A percentile compares a stretch with the other conserved stretches of the same genome.
These are phyloP conservation scores for Trypoxylus dichotomus DNA, from an alignment of 1,140 invertebrate genomes.

Conservation along the genomic window DNA sequence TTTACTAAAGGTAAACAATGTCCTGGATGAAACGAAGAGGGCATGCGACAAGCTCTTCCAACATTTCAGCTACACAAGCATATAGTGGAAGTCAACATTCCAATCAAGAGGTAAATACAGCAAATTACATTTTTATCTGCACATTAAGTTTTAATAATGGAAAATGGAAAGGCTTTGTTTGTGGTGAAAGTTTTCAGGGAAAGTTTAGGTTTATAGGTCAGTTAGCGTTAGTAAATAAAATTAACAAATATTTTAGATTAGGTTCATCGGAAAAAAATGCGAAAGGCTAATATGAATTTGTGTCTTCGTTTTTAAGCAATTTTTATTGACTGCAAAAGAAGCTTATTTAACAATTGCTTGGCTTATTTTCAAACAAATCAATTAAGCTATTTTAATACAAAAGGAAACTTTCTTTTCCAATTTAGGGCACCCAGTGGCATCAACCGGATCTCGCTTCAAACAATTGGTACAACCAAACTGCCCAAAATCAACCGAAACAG, in stretches of 20 bases:
- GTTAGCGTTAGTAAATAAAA: not conserved
- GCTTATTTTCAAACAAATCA: too few relatives aligned
- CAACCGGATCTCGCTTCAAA: constrained; percentile 38
- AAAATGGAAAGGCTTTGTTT: not conserved
- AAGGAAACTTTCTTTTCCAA: constrained; percentile 15
- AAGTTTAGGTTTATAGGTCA: not conserved
- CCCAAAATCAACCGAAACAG: constrained; percentile 23
- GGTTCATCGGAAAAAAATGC: too few relatives aligned
- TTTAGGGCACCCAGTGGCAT: constrained; percentile 44
- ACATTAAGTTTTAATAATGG: not conserved
- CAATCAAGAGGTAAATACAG: constrained; percentile 43
- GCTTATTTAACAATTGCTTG: too few relatives aligned
- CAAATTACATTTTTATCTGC: not conserved
- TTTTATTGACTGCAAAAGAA: too few relatives aligned
- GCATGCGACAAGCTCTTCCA: constrained; percentile 39
- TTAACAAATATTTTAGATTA: not conserved
- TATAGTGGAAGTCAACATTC: constrained; percentile 51
- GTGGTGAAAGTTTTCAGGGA: not conserved
- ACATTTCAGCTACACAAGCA: constrained; percentile 42
- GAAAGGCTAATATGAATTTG: too few relatives aligned
- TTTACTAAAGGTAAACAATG: constrained; percentile 40
- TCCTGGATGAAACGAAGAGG: constrained; percentile 49
- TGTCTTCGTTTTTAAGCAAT: too few relatives aligned
- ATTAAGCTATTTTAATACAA: not conserved
- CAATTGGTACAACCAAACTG: constrained; percentile 40